Evolutionary conservation across 30 jellyfish, hydroid and myxozoan genomes (phyloP), one percentile per base, ranked within the genome.

Genomic region (Rhopilema esculentum): DNA sequence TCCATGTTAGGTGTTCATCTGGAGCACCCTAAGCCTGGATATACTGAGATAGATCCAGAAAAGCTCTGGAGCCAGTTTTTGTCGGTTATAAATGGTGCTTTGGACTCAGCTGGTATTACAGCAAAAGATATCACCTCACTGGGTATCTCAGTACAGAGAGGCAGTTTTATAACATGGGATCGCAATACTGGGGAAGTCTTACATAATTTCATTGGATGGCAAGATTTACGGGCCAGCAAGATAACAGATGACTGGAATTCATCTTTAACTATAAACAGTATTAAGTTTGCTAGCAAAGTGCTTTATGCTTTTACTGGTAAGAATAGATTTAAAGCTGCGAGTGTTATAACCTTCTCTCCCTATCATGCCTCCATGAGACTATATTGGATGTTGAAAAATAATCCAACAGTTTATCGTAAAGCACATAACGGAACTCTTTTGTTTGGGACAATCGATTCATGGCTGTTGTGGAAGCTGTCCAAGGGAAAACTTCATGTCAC

Each of bases 181-280:
- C 88, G 97, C 25, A 77, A 83, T 40, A 94, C 97, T n/a, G 97
- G 97, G 1, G 85, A 49, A 23, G 94, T 96, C 18, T 75, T 83
- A 61, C 88, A 84, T 71, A 85, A 94, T 84, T 89, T 89, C 77
- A 94, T 94, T 19, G 91, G 97, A 24, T 94, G 98, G 98, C 98
- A 94, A 72, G 98, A 94, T 75, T 68, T 82, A 51, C 61, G 98
- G 75, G 87, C 97, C 22, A 83, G 73, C 23, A 73, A 81, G 49
- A 4, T 75, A 50, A 31, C 88, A 20, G 83, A 89, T 2, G 93
- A 75, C 20, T 88, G 96, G 96, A 88, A 88, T 29, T 29, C 72
- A 15, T 87, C 95, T 1, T 76, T 49, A 64, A 87, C 95, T 0
- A 23, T 87, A 17, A 76, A 53, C 12, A 66, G 72, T 16, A 85